Base-by-base conservation (phyloP, 2,888 invertebrate genomes). In the Platycheirus rosarum region DNA sequence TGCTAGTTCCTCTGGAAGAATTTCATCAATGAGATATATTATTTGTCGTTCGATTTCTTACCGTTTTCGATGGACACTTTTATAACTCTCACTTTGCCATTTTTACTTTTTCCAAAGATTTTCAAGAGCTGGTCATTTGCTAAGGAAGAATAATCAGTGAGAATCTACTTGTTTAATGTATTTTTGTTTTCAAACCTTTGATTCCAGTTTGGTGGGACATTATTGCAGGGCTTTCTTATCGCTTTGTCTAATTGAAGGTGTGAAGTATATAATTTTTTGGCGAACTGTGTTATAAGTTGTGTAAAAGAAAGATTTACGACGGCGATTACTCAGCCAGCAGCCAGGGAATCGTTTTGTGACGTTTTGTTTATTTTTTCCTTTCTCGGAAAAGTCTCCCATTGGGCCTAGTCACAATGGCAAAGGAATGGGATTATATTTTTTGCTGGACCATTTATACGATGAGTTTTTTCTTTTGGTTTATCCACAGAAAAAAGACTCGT, bases 191-290 rank as follows among this genome's bases (percentile, higher is more conserved):
- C 84, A 78, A 92, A 96, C 96, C 96, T 93, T 94, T 95, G 86
- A 97, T 97, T 89, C 97, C 97, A 13, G 97, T 97, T 92, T 97
- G 97, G 89, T 97, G 97, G 88, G 97, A 97, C 97, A 97, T 97
- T 60, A 89, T 87, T 92, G 68, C 66, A 32, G 66, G 62, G 49
- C 0, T 35, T 13, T 16, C 18, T 63, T 71, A 26, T 68, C 3
- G 5, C 62, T 20, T 73, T 73, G 71, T 55, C 20, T 71, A 71
- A 49, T 35, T 32, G 18, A 9, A 46, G 37, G 55, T n/a, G 7
- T 57, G 7, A 55, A 26, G n/a, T 42, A 29, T 26, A 11, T 23
- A 26, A 29, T 29, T 16, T 14, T 26, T 14, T 9, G 11, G 26
- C 7, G 9, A 44, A 44, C 29, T 60, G 18, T 60, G 44, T 26